Conservation (phyloP, 2,113 vertebrate species). For the Triplophysa tibetana region DNA sequence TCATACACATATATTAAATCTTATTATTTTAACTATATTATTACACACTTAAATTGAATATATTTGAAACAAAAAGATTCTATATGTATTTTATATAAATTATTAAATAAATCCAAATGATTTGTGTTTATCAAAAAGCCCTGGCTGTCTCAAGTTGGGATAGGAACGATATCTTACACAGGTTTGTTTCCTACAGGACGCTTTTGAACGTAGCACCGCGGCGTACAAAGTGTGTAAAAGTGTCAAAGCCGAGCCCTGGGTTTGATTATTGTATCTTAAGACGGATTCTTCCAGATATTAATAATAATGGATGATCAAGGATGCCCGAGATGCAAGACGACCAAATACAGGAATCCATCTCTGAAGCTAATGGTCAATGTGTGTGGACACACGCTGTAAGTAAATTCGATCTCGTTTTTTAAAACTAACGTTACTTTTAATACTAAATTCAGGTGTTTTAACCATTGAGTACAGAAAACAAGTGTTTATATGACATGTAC, state of each 20-base stretch:
- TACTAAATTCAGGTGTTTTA: neutral
- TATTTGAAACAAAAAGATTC: too few relatives aligned
- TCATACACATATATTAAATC: too few relatives aligned
- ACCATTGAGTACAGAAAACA: neutral
- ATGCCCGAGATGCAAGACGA: slow-evolving; percentile 95
- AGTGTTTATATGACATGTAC: neutral
- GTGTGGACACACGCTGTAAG: slow-evolving; percentile 98
- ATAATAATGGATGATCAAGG: slow-evolving; percentile 87
- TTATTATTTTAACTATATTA: too few relatives aligned
- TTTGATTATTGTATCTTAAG: neutral
- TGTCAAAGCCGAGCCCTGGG: too few relatives aligned
- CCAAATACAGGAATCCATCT: slow-evolving; percentile 95
- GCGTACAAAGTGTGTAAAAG: too few relatives aligned
- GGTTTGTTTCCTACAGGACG: neutral
- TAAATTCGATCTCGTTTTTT: slow-evolving; percentile 50
- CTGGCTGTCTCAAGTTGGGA: neutral
- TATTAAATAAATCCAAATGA: neutral
- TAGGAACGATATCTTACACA: neutral
- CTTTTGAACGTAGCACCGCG: slow-evolving; percentile 3
- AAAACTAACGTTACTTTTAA: neutral
- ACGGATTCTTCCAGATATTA: neutral
- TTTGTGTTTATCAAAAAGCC: neutral
- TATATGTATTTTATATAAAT: too few relatives aligned
- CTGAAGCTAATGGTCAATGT: slow-evolving; percentile 97
- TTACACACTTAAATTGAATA: too few relatives aligned